Evolutionary conservation across 1,140 invertebrate genomes (phyloP).

Genomic region (Drosophila saltans): DNA sequence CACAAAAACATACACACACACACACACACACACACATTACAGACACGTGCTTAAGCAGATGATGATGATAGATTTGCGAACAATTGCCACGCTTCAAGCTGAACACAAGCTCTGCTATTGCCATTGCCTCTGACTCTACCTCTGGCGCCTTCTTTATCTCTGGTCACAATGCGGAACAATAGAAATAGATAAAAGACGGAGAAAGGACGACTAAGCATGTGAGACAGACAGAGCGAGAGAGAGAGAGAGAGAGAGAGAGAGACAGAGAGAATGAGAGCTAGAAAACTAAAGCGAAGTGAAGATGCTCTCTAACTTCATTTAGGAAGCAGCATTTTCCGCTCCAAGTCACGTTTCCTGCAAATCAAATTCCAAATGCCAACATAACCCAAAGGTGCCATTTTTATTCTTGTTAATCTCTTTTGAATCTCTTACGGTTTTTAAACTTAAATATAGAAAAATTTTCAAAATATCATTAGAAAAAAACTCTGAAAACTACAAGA

Average conservation of each 20-base stretch:
- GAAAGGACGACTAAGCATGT: slow-evolving; percentile 15
- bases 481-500: too few relatives aligned
- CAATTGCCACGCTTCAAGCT: slow-evolving; percentile 70
- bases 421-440: neutral
- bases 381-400: slow-evolving; percentile 2
- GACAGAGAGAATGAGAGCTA: neutral
- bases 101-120: slow-evolving; percentile 28
- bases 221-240: slow-evolving; percentile 1
- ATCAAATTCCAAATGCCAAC: slow-evolving; percentile 12
- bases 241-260: slow-evolving; percentile 17
- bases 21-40: slow-evolving; percentile 37
- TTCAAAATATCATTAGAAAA: too few relatives aligned
- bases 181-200: slow-evolving; percentile 19
- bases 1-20: slow-evolving; percentile 16
- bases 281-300: slow-evolving; percentile 12
- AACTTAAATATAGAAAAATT: neutral
- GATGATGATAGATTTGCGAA: slow-evolving; percentile 80
- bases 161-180: slow-evolving; percentile 46
- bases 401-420: neutral
- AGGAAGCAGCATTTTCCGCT: slow-evolving; percentile 1
- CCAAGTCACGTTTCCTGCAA: slow-evolving; percentile 11
- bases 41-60: slow-evolving; percentile 73
- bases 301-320: slow-evolving; percentile 15
- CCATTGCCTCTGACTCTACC: neutral
- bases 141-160: slow-evolving; percentile 24